Evolutionary conservation across 2,888 invertebrate species (phyloP), one percentile per base, ranked within the genome.

Genomic region (Mythimna lalbum): DNA sequence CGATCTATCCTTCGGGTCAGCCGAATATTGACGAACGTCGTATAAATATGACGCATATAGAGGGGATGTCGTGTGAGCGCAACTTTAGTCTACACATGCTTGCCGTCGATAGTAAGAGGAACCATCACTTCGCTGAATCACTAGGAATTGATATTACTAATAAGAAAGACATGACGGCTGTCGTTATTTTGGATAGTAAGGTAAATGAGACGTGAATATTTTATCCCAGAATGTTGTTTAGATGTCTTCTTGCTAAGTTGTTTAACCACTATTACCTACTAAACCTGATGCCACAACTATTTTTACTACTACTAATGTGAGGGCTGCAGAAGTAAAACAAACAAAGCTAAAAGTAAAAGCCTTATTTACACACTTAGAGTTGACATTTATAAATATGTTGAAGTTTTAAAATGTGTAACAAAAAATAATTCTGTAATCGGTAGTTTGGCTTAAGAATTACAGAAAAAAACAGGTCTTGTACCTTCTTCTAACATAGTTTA

Each of bases 51-150:
- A 90, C 92, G 0, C 85, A 88, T n/a, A 86, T 96, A 10, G 89
- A 90, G 1, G 97, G 97, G 0, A 85, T 97, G 39, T 92, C 95
- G 0, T 97, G 97, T 84, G 84, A 87, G 2, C 85, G 88, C 0
- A 96, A 96, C 79, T 88, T 89, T 52, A 93, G 90, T 52, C 66
- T 96, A 68, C 89, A 94, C 63, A 92, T 95, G 78, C 92, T 98
- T 49, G 97, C 98, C 0, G 96, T 98, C 83, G 98, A 98, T 89
- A 97, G 97, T 81, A 91, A 97, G 2, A 93, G 96, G 65, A 97
- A 98, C 88, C 97, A 97, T 82, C 97, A 97, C 86, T 98, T 98
- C 88, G 97, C 98, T 0, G 97, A 98, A 88, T 96, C 97, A 33
- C 96, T 98, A 7, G 98, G 98, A 3, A 96, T 98, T 31, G 97